These are phyloP conservation scores for Margarornis squamiger DNA, from an alignment of 2,797 vertebrate genomes.

Conservation along the genomic window DNA sequence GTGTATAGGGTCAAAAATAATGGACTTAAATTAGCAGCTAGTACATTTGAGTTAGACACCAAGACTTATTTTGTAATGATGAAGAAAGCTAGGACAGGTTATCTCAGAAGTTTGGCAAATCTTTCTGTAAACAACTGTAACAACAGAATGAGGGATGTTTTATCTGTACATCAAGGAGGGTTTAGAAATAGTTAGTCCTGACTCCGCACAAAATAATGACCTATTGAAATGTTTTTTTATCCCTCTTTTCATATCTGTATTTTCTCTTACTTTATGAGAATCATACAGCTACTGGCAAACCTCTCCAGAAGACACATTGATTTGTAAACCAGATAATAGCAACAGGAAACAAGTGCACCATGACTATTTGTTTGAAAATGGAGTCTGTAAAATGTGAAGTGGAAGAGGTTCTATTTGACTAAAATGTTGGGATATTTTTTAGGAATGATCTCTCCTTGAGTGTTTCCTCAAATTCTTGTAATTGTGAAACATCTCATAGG, in stretches of 20 bases:
- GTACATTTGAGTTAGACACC: neutral
- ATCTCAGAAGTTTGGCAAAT: neutral
- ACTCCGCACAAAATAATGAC: neutral
- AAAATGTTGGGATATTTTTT: neutral
- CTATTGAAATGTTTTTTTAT: neutral
- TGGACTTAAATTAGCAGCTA: neutral
- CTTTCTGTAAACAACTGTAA: neutral
- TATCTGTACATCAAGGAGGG: neutral
- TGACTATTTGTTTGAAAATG: neutral
- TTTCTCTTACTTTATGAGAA: neutral
- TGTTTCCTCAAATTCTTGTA: neutral
- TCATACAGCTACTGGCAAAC: neutral
- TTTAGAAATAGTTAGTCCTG: neutral
- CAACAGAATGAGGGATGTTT: neutral
- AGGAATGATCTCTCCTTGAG: neutral
- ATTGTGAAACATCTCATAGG: neutral
- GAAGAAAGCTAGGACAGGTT: neutral
- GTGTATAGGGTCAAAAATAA: neutral
- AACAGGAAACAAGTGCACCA: neutral
- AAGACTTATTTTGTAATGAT: neutral
- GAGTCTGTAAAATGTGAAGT: neutral
- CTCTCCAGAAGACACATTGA: neutral
- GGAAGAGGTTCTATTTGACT: neutral
- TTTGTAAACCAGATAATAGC: neutral
- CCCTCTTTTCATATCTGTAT: neutral